Percentiles rank a stretch among this genome's conserved stretches.
Evolutionary conservation across 2,113 vertebrate genomes (phyloP).

Genomic region (Puntigrus tetrazona): DNA sequence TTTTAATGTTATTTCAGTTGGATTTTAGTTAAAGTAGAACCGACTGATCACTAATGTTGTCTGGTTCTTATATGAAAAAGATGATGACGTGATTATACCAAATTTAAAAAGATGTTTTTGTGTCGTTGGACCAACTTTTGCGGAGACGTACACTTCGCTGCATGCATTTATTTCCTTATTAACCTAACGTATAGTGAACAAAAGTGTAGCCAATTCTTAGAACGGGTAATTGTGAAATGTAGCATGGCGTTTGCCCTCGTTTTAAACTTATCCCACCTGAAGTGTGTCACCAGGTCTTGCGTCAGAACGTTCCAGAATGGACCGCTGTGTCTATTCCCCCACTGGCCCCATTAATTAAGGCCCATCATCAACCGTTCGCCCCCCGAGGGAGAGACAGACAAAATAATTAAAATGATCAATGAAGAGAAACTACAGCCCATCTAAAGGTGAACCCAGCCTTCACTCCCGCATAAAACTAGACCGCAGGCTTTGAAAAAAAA

Average conservation of each 20-base stretch:
- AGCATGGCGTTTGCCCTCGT: conserved; percentile 46
- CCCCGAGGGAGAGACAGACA: conserved; percentile 74
- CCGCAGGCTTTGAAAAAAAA: conserved; percentile 8
- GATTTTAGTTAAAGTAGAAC: not conserved
- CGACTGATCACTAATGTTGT: not conserved
- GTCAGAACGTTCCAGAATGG: conserved; percentile 61
- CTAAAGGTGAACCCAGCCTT: conserved; percentile 66
- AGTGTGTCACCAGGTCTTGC: conserved; percentile 61
- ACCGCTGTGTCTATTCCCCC: conserved; percentile 67
- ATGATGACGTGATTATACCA: not conserved
- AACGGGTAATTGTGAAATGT: conserved; percentile 5
- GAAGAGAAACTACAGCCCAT: conserved; percentile 76
- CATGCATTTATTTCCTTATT: not conserved
- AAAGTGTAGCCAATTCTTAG: not conserved
- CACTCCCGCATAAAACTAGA: conserved; percentile 24
- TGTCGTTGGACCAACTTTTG: too few species aligned
- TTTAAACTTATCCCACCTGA: conserved; percentile 66
- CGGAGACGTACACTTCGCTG: too few species aligned
- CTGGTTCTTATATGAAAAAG: not conserved
- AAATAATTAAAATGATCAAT: conserved; percentile 82
- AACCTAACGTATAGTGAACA: not conserved
- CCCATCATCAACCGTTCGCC: conserved; percentile 66
- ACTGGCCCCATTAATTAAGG: conserved; percentile 81
- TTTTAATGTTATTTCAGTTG: not conserved
- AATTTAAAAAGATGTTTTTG: not conserved